phyloP scores from a whole-genome alignment of 2,113 vertebrate species.

The Paraplagusia blochii region DNA sequence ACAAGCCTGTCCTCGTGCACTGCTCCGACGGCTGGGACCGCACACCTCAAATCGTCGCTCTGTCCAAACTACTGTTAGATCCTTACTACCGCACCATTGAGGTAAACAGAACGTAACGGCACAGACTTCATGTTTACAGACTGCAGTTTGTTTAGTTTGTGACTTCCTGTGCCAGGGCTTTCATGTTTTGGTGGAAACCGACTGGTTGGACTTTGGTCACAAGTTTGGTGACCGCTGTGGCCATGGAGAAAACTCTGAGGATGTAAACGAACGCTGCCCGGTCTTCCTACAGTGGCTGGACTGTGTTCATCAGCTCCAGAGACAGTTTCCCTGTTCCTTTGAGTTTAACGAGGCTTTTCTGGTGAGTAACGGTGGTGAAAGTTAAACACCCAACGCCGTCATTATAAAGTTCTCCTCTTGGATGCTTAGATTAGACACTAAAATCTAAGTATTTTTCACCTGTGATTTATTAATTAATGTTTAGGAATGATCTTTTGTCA shows the following conservation, averaged over 20 bases:
- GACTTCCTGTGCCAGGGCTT: conserved; percentile 80
- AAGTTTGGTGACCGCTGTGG: conserved; percentile 98
- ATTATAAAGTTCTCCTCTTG: background rate
- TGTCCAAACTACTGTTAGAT: conserved; percentile 94
- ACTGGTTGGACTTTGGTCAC: conserved; percentile 98
- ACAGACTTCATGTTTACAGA: background rate
- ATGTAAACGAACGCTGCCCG: conserved; percentile 94
- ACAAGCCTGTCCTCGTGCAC: conserved; percentile 91
- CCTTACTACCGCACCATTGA: conserved; percentile 95
- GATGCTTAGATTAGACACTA: background rate
- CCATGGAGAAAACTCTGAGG: conserved; percentile 93
- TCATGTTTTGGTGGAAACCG: conserved; percentile 95
- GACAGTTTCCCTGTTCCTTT: conserved; percentile 98
- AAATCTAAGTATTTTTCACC: background rate
- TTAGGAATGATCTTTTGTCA: background rate
- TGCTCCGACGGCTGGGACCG: conserved; percentile 98
- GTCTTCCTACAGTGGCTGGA: conserved; percentile 99
- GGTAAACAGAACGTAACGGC: conserved; percentile 65
- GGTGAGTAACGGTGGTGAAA: conserved; percentile 74
- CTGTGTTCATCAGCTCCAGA: conserved; percentile 97
- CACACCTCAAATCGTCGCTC: conserved; percentile 92
- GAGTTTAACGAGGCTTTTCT: conserved; percentile 99
- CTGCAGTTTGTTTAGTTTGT: background rate
- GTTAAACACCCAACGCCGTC: background rate
- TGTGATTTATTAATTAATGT: conserved; percentile 3